Conservation (phyloP, 2,888 invertebrate genomes). For the Dolomedes plantarius region DNA sequence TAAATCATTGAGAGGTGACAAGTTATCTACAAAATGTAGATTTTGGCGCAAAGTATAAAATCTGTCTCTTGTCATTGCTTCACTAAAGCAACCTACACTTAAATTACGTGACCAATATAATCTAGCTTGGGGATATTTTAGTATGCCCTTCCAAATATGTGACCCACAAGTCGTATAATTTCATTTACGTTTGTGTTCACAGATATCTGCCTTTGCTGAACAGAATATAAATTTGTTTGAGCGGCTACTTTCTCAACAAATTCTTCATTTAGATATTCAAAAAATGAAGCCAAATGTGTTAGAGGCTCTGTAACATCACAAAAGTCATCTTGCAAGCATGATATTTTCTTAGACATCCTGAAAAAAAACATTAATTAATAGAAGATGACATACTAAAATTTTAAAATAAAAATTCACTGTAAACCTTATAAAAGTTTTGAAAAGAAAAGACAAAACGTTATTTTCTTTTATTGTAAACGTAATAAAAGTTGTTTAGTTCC, state of each 20-base stretch:
- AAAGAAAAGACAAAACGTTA: too few relatives aligned
- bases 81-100: not conserved
- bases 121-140: not conserved
- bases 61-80: not conserved
- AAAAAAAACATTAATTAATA: too few relatives aligned
- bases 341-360: too few relatives aligned
- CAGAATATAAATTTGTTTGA: constrained; percentile 1
- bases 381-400: too few relatives aligned
- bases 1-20: not conserved
- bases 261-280: constrained; percentile 1
- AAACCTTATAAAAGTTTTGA: too few relatives aligned
- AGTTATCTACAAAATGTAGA: constrained; percentile 10
- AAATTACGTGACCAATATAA: not conserved
- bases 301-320: not conserved
- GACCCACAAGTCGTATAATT: not conserved
- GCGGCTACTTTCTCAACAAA: not conserved
- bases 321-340: not conserved
- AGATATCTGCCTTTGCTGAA: not conserved
- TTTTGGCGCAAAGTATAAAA: not conserved
- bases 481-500: too few relatives aligned
- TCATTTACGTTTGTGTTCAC: not conserved
- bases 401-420: too few relatives aligned
- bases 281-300: not conserved
- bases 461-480: too few relatives aligned
- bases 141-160: not conserved